These are phyloP conservation scores for Polypterus senegalus DNA, from an alignment of 2,113 vertebrate genomes.

Conservation along the genomic window DNA sequence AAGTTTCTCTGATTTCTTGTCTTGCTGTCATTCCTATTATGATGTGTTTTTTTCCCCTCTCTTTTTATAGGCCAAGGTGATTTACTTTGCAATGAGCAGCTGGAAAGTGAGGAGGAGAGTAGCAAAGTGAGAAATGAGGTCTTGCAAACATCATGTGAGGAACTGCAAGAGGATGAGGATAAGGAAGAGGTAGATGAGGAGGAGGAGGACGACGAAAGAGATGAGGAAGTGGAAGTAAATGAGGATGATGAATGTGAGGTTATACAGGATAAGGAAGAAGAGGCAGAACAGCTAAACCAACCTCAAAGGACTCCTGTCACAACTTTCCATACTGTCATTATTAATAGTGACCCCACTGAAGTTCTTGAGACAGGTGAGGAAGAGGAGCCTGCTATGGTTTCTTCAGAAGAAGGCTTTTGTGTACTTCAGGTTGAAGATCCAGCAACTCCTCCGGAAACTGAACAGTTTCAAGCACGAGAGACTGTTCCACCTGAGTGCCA, in stretches of 20 bases:
- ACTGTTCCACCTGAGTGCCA: slow-evolving; percentile 15
- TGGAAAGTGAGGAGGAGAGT: background rate
- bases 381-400: slow-evolving; percentile 1
- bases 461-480: background rate
- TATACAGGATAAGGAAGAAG: slow-evolving; percentile 18
- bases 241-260: slow-evolving; percentile 18
- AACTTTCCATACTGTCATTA: background rate
- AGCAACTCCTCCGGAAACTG: background rate
- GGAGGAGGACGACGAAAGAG: slow-evolving; percentile 13
- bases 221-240: slow-evolving; percentile 20
- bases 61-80: background rate
- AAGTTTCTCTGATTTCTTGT: too few relatives aligned
- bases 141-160: background rate
- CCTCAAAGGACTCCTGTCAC: background rate
- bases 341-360: background rate
- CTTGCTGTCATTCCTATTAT: too few relatives aligned
- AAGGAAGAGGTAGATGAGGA: background rate
- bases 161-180: slow-evolving; percentile 12
- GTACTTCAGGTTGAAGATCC: slow-evolving; percentile 2
- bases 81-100: background rate
- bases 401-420: slow-evolving; percentile 5
- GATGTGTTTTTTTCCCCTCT: too few relatives aligned
- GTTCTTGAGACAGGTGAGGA: background rate
- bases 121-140: background rate
- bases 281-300: slow-evolving; percentile 6